Evolutionary conservation across 2,797 vertebrate genomes (phyloP), one percentile per base, ranked within the genome.

Genomic region (Coregonus sp.): DNA sequence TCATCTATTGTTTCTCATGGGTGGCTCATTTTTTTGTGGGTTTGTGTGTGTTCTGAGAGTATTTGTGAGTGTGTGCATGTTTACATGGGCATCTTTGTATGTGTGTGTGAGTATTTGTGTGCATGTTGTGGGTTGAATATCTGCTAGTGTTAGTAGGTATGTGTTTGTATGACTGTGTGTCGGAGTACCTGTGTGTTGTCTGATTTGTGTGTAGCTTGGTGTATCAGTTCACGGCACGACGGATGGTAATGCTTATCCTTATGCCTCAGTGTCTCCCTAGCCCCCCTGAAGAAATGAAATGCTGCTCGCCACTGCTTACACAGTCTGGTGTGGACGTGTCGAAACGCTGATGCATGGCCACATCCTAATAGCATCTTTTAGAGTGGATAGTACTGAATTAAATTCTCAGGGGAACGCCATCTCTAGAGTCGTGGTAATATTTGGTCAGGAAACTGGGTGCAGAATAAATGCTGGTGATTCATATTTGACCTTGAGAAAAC

Each of bases 401-500:
- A 47, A 73, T 81, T 35, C 40, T 70, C 75, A 81, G 78, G 73
- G 37, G 78, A 80, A 80, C 66, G 40, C 40, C 9, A 70, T 4
- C 65, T 73, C 54, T 74, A 76, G 78, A 73, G 66, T 61, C 31
- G 71, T 78, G 40, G 40, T 47, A 47, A 11, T 47, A 47, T 47
- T 47, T 47, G 11, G 7, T 11, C 25, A 63, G 40, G 40, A 12
- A 47, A 12, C 9, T 47, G 40, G 40, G 40, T 47, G 40, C 40
- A 47, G 1, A 67, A 69, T 52, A 72, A 75, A 76, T 69, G 47
- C 56, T 29, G 69, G 40, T 52, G 79, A 77, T 80, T 84, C 66
- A 47, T 71, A 59, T 73, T 79, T 80, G 83, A 89, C 89, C 87
- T 88, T 90, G 88, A 67, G 67, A 83, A 77, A 73, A 73, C 2